Evolutionary conservation across 2,888 invertebrate species (phyloP).

Genomic region (Caenorhabditis panamensis): DNA sequence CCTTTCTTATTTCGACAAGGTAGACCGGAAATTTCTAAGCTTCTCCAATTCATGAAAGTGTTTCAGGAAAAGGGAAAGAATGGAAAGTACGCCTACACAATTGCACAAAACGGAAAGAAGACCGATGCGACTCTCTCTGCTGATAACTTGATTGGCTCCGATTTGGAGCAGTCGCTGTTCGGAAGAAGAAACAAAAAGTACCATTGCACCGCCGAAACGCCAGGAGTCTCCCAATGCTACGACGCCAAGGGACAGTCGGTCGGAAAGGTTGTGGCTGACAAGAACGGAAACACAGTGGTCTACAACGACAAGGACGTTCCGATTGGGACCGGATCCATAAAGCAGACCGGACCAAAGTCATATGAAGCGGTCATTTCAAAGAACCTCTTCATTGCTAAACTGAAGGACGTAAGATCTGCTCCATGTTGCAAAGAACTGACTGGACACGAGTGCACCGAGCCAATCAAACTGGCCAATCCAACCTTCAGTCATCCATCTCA

Average conservation of each 20-base stretch:
- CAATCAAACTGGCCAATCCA: conserved; percentile 79
- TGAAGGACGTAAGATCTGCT: conserved; percentile 77
- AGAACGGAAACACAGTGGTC: conserved; percentile 80
- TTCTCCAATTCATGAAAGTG: not conserved
- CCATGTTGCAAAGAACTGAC: conserved; percentile 77
- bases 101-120: conserved; percentile 77
- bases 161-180: conserved; percentile 76
- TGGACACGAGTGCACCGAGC: conserved; percentile 78
- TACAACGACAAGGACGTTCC: conserved; percentile 81
- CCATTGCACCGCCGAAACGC: conserved; percentile 80
- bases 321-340: conserved; percentile 79
- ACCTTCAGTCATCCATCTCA: conserved; percentile 66
- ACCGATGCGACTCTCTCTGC: conserved; percentile 78
- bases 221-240: conserved; percentile 81
- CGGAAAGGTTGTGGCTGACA: conserved; percentile 81
- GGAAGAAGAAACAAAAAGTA: conserved; percentile 79
- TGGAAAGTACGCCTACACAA: conserved; percentile 79
- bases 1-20: conserved; percentile 75
- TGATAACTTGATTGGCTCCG: conserved; percentile 71
- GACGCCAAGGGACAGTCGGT: conserved; percentile 79
- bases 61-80: conserved; percentile 76
- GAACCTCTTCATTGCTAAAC: conserved; percentile 78
- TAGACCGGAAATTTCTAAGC: too few species aligned
- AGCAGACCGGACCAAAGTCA: conserved; percentile 72
- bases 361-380: conserved; percentile 80